A percentile compares a stretch with the other conserved stretches of the same genome.
These are phyloP conservation scores for Thamnophis sirtalis DNA, from an alignment of 2,113 vertebrate genomes.

Conservation along the genomic window DNA sequence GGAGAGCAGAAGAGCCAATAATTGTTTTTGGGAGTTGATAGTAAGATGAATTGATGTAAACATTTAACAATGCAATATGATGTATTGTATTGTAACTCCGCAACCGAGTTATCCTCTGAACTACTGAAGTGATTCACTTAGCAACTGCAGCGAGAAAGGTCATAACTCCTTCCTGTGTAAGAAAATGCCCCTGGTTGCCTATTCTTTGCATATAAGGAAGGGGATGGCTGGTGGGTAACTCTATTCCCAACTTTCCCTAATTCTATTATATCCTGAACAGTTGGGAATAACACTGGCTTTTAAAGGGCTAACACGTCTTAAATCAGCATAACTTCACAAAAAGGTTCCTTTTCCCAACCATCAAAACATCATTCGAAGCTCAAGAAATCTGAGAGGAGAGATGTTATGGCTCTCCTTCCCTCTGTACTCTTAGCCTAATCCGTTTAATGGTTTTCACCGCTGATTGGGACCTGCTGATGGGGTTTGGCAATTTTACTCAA, in stretches of 20 bases:
- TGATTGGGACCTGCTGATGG: conserved; percentile 63
- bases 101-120: too few species aligned
- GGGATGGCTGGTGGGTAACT: background rate
- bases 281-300: conserved; percentile 29
- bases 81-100: too few species aligned
- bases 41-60: too few species aligned
- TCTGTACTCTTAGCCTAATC: conserved; percentile 64
- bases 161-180: background rate
- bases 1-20: too few species aligned
- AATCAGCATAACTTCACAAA: conserved; percentile 8
- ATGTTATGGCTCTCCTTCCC: conserved; percentile 53
- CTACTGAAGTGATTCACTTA: too few species aligned
- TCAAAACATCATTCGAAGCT: background rate
- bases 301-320: conserved; percentile 31
- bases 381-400: conserved; percentile 53
- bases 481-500: conserved; percentile 64
- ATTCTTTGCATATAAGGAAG: background rate
- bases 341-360: background rate
- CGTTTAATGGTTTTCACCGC: conserved; percentile 68
- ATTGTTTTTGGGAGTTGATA: too few species aligned
- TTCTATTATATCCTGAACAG: background rate
- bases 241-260: background rate
- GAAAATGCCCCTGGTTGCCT: background rate
- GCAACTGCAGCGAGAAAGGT: too few species aligned
- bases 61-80: too few species aligned